Percentiles rank a stretch among this genome's conserved stretches.
Evolutionary conservation across 1,140 invertebrate genomes (phyloP).

Genomic region (Drosophila neocordata): DNA sequence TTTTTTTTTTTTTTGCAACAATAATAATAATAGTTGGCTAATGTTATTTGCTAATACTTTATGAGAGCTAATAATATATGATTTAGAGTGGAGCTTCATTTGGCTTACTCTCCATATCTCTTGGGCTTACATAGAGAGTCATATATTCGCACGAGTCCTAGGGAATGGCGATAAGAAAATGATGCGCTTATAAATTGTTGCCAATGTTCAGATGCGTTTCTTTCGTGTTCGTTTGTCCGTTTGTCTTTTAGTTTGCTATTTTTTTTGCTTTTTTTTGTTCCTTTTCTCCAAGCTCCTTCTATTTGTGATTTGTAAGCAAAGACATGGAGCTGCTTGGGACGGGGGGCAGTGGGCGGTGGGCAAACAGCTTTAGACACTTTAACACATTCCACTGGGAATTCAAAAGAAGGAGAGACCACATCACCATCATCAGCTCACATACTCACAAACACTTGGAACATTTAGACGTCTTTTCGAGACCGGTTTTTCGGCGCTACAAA

Average conservation of each 20-base stretch:
- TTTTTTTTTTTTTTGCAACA: too few relatives aligned
- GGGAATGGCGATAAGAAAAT: not conserved
- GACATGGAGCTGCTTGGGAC: not conserved
- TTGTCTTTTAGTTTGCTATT: constrained; percentile 2
- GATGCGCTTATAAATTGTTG: constrained; percentile 9
- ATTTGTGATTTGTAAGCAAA: constrained; percentile 5
- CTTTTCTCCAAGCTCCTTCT: not conserved
- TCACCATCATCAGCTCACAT: constrained; percentile 21
- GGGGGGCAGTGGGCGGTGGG: constrained; percentile 3
- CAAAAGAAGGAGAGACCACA: constrained; percentile 9
- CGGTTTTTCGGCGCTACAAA: constrained; percentile 60
- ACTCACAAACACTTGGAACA: constrained; percentile 38
- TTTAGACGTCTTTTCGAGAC: constrained; percentile 68
- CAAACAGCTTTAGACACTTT: constrained; percentile 71
- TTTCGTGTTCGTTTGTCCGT: constrained; percentile 6
- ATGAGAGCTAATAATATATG: too few relatives aligned
- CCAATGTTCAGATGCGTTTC: not conserved
- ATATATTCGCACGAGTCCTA: not conserved
- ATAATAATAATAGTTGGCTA: too few relatives aligned
- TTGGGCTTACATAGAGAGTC: not conserved
- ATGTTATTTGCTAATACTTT: too few relatives aligned
- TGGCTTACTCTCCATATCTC: not conserved
- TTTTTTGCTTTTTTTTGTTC: constrained; percentile 7
- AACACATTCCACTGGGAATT: constrained; percentile 68
- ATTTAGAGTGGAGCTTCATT: too few relatives aligned